Base-by-base conservation (phyloP, 2,888 invertebrate genomes). In the Bimastos eiseni region DNA sequence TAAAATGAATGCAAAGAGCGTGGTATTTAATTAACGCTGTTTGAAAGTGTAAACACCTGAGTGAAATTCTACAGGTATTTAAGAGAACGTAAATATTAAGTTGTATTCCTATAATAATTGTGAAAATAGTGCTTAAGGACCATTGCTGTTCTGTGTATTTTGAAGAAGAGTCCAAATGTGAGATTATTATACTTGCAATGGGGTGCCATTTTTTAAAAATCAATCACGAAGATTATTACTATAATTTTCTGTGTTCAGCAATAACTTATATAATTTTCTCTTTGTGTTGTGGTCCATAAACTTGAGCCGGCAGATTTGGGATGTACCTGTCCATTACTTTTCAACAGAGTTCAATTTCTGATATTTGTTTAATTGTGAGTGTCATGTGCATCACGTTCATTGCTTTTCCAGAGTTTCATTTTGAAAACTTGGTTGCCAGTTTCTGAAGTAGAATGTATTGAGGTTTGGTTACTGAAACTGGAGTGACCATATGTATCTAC, bases 261-360 rank as follows among this genome's bases (percentile, higher is more conserved):
- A 70, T 70, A 70, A 70, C 70, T 70, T 86, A 36, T 17, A 84
- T 84, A 33, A 4, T 84, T 84, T 33, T 33, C 30, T 86, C 86
- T 13, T 36, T 86, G 37, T 86, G 8, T 86, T 86, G 6, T 37
- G 86, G 34, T 37, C n/a, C n/a, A 30, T n/a, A n/a, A 70, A 70
- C 70, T 70, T 70, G n/a, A 70, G n/a, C 30, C 70, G n/a, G 8
- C 70, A 70, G 24, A 30, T 55, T 55, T 55, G 4, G 30, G 11
- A 19, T 44, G 44, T 44, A 44, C 44, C 44, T 55, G 55, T 44
- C 55, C 8, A n/a, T 30, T 70, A n/a, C 70, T 70, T 70, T 70
- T n/a, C 70, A 70, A 70, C 70, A n/a, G 70, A 70, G 70, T 70
- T 70, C n/a, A 70, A 70, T 70, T 70, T 70, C 70, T n/a, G 70